Conservation (phyloP, 1,140 invertebrate genomes). For the Yoshiicerus persimilis region DNA sequence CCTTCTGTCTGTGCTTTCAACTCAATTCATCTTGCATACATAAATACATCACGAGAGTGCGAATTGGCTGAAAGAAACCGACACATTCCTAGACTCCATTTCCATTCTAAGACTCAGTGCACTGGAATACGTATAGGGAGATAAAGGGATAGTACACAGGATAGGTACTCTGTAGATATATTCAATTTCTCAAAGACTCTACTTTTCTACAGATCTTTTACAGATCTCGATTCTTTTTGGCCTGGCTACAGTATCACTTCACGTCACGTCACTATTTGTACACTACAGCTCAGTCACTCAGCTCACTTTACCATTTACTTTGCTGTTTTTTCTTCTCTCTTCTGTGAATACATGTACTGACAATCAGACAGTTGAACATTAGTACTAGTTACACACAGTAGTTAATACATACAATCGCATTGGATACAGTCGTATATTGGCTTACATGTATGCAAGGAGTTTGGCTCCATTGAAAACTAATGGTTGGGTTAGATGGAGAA, state of each 20-base stretch:
- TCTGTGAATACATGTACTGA: not conserved
- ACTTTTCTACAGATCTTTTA: not conserved
- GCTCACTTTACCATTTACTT: not conserved
- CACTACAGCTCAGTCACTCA: not conserved
- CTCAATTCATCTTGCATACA: constrained; percentile 29
- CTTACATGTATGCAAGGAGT: not conserved
- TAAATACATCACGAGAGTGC: constrained; percentile 12
- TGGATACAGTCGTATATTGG: not conserved
- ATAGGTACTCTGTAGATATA: not conserved
- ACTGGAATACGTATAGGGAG: no score
- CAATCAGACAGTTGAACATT: not conserved
- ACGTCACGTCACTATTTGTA: constrained; percentile 5
- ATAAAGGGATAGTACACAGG: no score
- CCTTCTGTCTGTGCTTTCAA: constrained; percentile 18
- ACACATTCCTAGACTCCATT: not conserved
- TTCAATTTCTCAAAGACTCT: constrained; percentile 1
- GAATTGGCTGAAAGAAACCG: constrained; percentile 19
- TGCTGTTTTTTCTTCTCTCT: not conserved
- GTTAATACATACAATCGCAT: not conserved
- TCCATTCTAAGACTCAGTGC: not conserved
- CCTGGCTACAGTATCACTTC: constrained; percentile 12
- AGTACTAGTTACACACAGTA: not conserved
- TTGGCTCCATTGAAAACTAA: not conserved
- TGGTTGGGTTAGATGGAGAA: not conserved
- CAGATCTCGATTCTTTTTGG: not conserved